These are phyloP conservation scores for Ricordea florida DNA, from an alignment of 92 coral and sea anemone genomes.

Conservation along the genomic window DNA sequence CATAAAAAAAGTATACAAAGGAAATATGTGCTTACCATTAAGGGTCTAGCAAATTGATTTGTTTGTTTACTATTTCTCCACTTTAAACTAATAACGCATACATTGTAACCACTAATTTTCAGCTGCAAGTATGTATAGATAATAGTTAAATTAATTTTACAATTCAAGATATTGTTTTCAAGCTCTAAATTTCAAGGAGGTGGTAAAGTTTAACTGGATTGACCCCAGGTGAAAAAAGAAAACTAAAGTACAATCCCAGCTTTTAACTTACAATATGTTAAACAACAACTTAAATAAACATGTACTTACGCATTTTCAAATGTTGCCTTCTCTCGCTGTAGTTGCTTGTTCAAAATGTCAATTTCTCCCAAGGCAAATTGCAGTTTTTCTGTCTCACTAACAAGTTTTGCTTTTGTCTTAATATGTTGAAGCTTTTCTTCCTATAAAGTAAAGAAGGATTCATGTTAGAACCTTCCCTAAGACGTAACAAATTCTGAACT, in stretches of 20 bases:
- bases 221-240: no score
- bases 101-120: no score
- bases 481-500: not conserved
- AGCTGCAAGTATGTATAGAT: no score
- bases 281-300: no score
- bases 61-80: not conserved
- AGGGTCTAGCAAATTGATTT: not conserved
- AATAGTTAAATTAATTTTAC: no score
- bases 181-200: no score
- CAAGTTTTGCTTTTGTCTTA: constrained; percentile 92
- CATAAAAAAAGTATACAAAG: not conserved
- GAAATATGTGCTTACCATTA: not conserved
- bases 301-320: constrained; percentile 93
- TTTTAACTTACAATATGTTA: no score
- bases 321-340: constrained; percentile 86
- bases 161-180: no score
- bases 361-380: constrained; percentile 99
- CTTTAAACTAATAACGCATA: no score
- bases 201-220: no score
- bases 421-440: constrained; percentile 95
- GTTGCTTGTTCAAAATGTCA: constrained; percentile 83
- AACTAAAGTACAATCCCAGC: not conserved
- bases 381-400: constrained; percentile 90
- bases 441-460: constrained; percentile 8
- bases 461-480: not conserved